These are phyloP conservation scores for Harmothoe impar DNA, from an alignment of 2,888 invertebrate species.

Conservation along the genomic window DNA sequence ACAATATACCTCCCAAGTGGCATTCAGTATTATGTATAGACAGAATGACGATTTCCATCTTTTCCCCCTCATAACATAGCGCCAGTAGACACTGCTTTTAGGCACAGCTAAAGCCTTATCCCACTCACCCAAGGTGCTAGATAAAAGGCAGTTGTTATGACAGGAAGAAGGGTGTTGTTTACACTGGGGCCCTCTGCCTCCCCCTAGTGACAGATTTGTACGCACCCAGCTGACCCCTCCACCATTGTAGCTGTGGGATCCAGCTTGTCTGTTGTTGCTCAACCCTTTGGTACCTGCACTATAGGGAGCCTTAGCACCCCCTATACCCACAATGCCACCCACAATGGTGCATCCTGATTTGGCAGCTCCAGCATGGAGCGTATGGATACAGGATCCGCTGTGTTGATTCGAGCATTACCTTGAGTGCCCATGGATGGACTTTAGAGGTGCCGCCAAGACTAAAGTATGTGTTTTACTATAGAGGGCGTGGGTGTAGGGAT, in stretches of 20 bases:
- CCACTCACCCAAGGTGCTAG: background rate
- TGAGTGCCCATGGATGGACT: background rate
- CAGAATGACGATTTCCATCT: too few species aligned
- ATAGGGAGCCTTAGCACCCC: background rate
- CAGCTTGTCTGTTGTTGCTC: background rate
- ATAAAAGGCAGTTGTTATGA: slow-evolving; percentile 28
- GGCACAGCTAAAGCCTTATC: background rate
- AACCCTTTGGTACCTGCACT: too few species aligned
- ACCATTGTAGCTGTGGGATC: background rate
- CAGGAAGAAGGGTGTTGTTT: slow-evolving; percentile 23
- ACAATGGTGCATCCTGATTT: slow-evolving; percentile 22
- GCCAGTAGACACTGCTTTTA: background rate
- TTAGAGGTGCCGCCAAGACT: background rate
- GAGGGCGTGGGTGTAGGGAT: too few species aligned
- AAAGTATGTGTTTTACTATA: too few species aligned
- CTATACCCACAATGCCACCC: slow-evolving; percentile 25
- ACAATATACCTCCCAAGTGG: too few species aligned
- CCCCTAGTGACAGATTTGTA: background rate
- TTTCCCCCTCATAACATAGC: background rate
- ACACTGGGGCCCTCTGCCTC: background rate
- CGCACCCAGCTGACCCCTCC: slow-evolving; percentile 24
- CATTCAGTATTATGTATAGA: too few species aligned
- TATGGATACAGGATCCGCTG: background rate
- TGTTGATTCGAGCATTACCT: background rate
- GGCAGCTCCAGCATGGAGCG: background rate